Base-by-base conservation (phyloP, 1,140 invertebrate species). In the Coenobita brevimanus region DNA sequence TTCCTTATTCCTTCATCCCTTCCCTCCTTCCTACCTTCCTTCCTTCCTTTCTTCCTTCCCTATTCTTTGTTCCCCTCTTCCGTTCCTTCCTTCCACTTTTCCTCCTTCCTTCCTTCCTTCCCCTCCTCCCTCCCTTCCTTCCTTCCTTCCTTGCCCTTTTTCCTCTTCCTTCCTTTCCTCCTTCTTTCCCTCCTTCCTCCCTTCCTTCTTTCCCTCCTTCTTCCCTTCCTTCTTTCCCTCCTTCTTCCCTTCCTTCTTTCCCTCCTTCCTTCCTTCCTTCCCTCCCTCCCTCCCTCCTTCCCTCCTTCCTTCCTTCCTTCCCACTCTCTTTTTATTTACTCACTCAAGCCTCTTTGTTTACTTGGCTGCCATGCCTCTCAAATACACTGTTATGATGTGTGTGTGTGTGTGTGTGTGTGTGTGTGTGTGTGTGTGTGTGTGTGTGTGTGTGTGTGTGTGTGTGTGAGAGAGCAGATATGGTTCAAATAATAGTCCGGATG, bases 401-500 rank as follows among this genome's bases (percentile, higher is more conserved):
- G 46, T 50, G 46, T 17, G 46, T 17, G 17, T 50, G 46, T 50
- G 6, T 8, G 46, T 50, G 46, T 8, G 46, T 50, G 33, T 69
- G 67, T 33, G 30, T 62, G 60, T 6, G 67, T 30, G 3, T 69
- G 15, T 33, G 4, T 69, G 67, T 69, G 30, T 69, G 67, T 36
- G 30, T 69, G 67, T 69, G 30, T 69, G 50, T 82, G 33, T 86
- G 50, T 78, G 30, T 78, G 41, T 88, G 46, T 71, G 38, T 88
- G 41, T 80, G 27, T 57, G 38, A 36, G 24, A 80, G 78, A 30
- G 17, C n/a, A n/a, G n/a, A n/a, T n/a, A n/a, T n/a, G n/a, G n/a
- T n/a, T n/a, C n/a, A n/a, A n/a, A n/a, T n/a, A n/a, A n/a, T n/a
- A n/a, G n/a, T n/a, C n/a, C n/a, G n/a, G n/a, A n/a, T n/a, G n/a